A percentile compares a stretch with the other conserved stretches of the same genome.
phyloP scores from a whole-genome alignment of 1,140 invertebrate genomes.

The Nasonia giraulti region DNA sequence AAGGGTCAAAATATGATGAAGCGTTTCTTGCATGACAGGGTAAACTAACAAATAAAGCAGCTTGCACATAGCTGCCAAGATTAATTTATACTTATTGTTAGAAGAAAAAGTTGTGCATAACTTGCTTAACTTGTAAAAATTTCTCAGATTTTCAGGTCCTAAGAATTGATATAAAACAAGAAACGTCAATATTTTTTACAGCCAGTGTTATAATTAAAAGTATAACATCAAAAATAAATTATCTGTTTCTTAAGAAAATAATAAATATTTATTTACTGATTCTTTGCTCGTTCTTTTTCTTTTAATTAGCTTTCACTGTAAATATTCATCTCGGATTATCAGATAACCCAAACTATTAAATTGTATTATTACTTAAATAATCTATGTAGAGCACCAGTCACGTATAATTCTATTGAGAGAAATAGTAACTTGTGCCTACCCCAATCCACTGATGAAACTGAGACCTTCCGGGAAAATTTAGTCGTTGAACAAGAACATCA shows the following conservation, averaged over 20 bases:
- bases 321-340: no score
- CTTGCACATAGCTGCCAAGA: slow-evolving; percentile 41
- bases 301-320: no score
- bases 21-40: slow-evolving; percentile 31
- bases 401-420: neutral
- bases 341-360: no score
- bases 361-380: no score
- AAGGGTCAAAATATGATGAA: slow-evolving; percentile 42
- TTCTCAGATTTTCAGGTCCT: slow-evolving; percentile 49
- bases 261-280: slow-evolving; percentile 26
- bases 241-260: slow-evolving; percentile 47
- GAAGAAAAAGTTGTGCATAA: slow-evolving; percentile 47
- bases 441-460: slow-evolving; percentile 93
- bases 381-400: no score
- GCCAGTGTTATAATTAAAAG: slow-evolving; percentile 49
- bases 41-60: slow-evolving; percentile 44
- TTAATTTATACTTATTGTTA: slow-evolving; percentile 54
- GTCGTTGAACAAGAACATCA: slow-evolving; percentile 94
- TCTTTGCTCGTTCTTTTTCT: no score
- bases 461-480: slow-evolving; percentile 93
- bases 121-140: slow-evolving; percentile 52
- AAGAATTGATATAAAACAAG: slow-evolving; percentile 39
- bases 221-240: slow-evolving; percentile 50
- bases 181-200: slow-evolving; percentile 53
- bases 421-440: slow-evolving; percentile 77